These are phyloP conservation scores for Incurvaria masculella DNA, from an alignment of 2,888 invertebrate genomes.

Conservation along the genomic window DNA sequence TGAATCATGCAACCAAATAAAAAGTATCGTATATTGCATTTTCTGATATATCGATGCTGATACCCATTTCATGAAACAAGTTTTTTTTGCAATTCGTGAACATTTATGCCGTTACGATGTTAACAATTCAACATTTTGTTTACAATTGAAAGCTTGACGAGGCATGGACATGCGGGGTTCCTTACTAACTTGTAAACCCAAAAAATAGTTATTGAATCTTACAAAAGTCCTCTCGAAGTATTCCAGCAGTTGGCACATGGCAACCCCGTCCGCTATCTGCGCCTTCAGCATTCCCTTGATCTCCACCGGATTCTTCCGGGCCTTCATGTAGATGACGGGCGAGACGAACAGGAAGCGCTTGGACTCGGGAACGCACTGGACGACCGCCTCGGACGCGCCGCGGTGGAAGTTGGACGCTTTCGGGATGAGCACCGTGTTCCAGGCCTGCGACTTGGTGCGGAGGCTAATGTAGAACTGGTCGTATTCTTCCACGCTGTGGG, in stretches of 20 bases:
- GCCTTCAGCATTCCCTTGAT: constrained; percentile 78
- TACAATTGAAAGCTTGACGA: too few species aligned
- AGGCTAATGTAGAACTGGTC: constrained; percentile 68
- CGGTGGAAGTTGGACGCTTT: constrained; percentile 65
- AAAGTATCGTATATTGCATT: too few species aligned
- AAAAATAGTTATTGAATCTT: background rate
- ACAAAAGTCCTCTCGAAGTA: constrained; percentile 39
- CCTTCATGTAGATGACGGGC: constrained; percentile 82
- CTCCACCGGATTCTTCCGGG: constrained; percentile 81
- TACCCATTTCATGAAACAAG: too few species aligned
- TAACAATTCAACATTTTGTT: too few species aligned
- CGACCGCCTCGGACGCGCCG: constrained; percentile 71
- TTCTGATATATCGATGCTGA: too few species aligned
- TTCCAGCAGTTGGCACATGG: constrained; percentile 82
- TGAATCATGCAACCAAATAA: too few species aligned
- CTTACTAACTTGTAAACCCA: too few species aligned
- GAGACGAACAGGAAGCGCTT: constrained; percentile 65
- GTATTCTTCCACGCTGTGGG: constrained; percentile 65
- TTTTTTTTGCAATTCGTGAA: too few species aligned
- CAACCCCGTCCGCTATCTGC: constrained; percentile 85
- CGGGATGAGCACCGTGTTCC: constrained; percentile 67
- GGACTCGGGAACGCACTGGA: constrained; percentile 54
- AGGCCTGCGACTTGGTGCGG: constrained; percentile 59
- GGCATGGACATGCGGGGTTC: too few species aligned
- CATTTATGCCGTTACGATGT: too few species aligned